Evolutionary conservation across 23 tunicate genomes (phyloP).

Genomic region (Diplosoma virens): DNA sequence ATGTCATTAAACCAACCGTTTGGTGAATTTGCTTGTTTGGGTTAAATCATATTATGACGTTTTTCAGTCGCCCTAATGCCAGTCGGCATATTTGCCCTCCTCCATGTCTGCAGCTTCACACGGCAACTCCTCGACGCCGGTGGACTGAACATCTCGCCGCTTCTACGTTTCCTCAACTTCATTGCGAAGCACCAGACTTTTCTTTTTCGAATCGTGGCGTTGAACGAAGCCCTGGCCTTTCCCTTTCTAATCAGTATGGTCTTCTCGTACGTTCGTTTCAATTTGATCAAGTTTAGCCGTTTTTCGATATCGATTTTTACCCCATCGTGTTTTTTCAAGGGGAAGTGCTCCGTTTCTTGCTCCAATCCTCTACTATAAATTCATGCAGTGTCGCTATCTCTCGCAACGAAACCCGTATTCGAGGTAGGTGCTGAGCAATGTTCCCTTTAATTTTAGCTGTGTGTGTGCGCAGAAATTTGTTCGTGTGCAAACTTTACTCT

Average conservation of each 20-base stretch:
- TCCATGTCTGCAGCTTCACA: slow-evolving; percentile 83
- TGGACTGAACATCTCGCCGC: slow-evolving; percentile 58
- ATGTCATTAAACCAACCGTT: no score
- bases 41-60: neutral
- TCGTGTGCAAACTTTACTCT: no score
- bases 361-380: slow-evolving; percentile 84
- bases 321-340: slow-evolving; percentile 43
- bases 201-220: slow-evolving; percentile 59
- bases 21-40: no score
- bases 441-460: no score
- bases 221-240: slow-evolving; percentile 62
- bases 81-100: slow-evolving; percentile 67
- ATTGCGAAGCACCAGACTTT: slow-evolving; percentile 73
- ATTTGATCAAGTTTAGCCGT: no score
- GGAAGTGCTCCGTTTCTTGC: slow-evolving; percentile 59
- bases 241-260: slow-evolving; percentile 35
- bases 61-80: slow-evolving; percentile 84
- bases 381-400: slow-evolving; percentile 70
- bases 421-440: no score
- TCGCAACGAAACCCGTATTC: slow-evolving; percentile 86
- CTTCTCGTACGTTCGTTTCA: slow-evolving; percentile 11
- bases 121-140: slow-evolving; percentile 74
- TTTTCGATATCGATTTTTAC: no score
- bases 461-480: no score
- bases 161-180: slow-evolving; percentile 62